Conservation (phyloP, 2,888 invertebrate genomes). For the Neuroscelio doddi region DNA sequence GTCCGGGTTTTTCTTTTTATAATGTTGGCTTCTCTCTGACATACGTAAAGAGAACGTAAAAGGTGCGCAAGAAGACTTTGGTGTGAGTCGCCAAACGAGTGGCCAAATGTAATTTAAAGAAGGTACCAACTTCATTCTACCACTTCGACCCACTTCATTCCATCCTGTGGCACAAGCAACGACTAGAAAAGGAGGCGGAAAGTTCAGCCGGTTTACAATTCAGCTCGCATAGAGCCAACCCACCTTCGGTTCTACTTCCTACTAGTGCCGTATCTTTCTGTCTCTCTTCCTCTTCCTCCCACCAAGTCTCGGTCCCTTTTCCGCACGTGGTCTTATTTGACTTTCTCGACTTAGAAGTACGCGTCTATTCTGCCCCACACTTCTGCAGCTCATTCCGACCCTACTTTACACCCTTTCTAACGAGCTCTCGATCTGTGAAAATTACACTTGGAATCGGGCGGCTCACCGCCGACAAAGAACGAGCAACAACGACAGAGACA, state of each 20-base stretch:
- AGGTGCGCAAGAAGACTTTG: slow-evolving; percentile 9
- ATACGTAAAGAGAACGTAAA: not conserved
- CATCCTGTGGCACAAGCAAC: slow-evolving; percentile 50
- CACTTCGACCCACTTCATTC: slow-evolving; percentile 46
- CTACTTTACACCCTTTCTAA: slow-evolving; percentile 19
- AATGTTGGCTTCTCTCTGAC: not conserved
- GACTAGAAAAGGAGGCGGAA: slow-evolving; percentile 63
- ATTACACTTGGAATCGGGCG: slow-evolving; percentile 40
- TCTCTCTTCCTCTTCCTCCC: slow-evolving; percentile 10
- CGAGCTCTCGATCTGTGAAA: slow-evolving; percentile 50
- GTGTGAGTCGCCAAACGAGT: slow-evolving; percentile 61
- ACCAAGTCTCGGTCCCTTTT: not conserved
- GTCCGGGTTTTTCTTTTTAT: not conserved
- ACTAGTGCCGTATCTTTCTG: slow-evolving; percentile 1
- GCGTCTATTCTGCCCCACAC: slow-evolving; percentile 25
- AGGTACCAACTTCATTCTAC: slow-evolving; percentile 60
- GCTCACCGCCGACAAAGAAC: not conserved
- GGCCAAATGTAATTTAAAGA: slow-evolving; percentile 70
- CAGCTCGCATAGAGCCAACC: slow-evolving; percentile 60
- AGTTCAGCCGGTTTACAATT: slow-evolving; percentile 65
- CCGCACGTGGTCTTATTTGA: slow-evolving; percentile 48
- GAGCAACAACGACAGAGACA: slow-evolving; percentile 2
- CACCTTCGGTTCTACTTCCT: slow-evolving; percentile 17
- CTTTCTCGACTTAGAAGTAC: slow-evolving; percentile 48
- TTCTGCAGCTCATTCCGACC: too few relatives aligned